Percentiles rank a stretch among this genome's conserved stretches.
These are phyloP conservation scores for Stegastes partitus DNA, from an alignment of 2,113 vertebrate genomes.

Conservation along the genomic window DNA sequence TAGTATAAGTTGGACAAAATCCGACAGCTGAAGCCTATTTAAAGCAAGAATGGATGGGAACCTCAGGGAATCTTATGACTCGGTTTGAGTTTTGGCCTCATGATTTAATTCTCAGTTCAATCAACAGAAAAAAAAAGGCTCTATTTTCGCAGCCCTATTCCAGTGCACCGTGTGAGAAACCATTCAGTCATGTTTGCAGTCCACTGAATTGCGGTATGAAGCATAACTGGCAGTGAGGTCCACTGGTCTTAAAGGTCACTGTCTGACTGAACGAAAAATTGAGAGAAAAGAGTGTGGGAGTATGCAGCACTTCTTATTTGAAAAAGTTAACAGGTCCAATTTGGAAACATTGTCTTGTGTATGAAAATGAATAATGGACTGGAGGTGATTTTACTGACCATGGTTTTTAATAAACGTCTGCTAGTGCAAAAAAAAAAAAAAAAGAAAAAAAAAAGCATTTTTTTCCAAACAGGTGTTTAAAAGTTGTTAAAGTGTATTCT, in stretches of 20 bases:
- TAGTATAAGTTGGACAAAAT: not conserved
- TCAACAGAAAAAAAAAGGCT: not conserved
- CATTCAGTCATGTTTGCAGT: constrained; percentile 8
- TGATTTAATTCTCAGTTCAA: not conserved
- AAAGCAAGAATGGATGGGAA: not conserved
- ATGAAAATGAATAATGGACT: not conserved
- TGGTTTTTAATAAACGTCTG: not conserved
- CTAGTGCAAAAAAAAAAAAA: no score
- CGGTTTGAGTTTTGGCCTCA: not conserved
- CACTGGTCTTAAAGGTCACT: constrained; percentile 9
- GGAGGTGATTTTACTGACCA: not conserved
- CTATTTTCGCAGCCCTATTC: no score
- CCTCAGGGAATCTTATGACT: not conserved
- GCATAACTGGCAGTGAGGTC: constrained; percentile 13
- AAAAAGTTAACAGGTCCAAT: constrained; percentile 14
- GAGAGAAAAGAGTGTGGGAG: constrained; percentile 11
- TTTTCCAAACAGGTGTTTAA: no score
- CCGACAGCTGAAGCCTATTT: not conserved
- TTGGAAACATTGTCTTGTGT: not conserved
- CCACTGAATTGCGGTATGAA: not conserved
- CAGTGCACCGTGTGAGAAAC: no score
- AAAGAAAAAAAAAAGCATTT: no score
- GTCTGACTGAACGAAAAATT: not conserved
- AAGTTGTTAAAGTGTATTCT: no score
- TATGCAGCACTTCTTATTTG: not conserved